phyloP scores from a whole-genome alignment of 2,797 vertebrate genomes.

The Neomorphus geoffroyi region DNA sequence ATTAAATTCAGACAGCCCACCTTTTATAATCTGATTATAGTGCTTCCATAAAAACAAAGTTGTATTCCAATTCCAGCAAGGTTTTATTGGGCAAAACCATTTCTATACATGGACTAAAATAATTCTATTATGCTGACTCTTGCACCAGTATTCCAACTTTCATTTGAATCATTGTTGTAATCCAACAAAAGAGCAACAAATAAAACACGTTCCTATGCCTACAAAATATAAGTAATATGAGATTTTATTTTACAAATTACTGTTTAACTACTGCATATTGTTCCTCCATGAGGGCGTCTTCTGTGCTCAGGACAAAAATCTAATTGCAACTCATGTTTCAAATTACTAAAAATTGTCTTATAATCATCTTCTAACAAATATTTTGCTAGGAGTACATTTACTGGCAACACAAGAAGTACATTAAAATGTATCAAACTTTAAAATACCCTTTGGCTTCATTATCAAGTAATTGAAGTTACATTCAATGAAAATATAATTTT shows the following conservation, averaged over 20 bases:
- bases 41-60: background rate
- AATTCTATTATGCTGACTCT: background rate
- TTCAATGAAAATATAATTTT: slow-evolving; percentile 1
- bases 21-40: background rate
- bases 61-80: background rate
- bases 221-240: background rate
- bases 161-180: background rate
- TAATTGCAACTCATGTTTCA: slow-evolving; percentile 45
- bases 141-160: background rate
- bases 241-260: background rate
- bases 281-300: background rate
- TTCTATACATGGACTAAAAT: background rate
- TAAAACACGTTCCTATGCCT: slow-evolving; percentile 19
- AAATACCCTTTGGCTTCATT: background rate
- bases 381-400: slow-evolving; percentile 22
- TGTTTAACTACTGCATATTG: background rate
- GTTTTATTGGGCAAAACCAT: background rate
- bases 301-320: slow-evolving; percentile 36
- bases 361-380: slow-evolving; percentile 24
- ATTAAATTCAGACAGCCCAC: background rate
- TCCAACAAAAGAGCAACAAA: slow-evolving; percentile 58
- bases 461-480: background rate
- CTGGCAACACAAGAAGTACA: background rate
- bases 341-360: slow-evolving; percentile 46
- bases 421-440: background rate